A percentile compares a stretch with the other conserved stretches of the same genome.
These are phyloP conservation scores for Helogale parvula DNA, from an alignment of 2,113 vertebrate genomes.

Conservation along the genomic window DNA sequence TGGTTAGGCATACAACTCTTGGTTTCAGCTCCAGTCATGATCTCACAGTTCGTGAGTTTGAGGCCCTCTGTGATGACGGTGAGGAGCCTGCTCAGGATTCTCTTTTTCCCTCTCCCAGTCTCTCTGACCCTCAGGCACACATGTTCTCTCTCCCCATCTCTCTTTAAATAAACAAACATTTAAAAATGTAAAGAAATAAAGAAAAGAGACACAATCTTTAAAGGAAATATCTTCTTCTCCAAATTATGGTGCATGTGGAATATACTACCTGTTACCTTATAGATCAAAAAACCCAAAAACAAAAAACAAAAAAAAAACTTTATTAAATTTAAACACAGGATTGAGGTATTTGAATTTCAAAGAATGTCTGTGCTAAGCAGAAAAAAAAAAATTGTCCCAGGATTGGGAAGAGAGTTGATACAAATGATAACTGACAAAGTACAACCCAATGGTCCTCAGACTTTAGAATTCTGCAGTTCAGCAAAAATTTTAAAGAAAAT, in stretches of 20 bases:
- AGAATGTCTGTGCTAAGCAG: slow-evolving; percentile 37
- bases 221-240: background rate
- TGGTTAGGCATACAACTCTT: no score
- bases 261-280: background rate
- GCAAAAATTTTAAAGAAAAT: slow-evolving; percentile 53
- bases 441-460: background rate
- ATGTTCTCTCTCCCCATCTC: no score
- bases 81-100: no score
- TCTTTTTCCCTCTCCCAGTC: no score
- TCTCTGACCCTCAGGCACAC: no score
- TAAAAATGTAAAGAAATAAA: background rate
- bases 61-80: no score
- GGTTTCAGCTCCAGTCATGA: no score
- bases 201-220: background rate
- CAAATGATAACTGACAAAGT: slow-evolving; percentile 50
- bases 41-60: no score
- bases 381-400: background rate
- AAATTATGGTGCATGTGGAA: background rate
- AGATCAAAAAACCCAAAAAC: background rate
- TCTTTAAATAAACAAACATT: no score
- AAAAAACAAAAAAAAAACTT: background rate
- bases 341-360: slow-evolving; percentile 63
- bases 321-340: slow-evolving; percentile 39
- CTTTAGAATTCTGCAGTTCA: slow-evolving; percentile 32
- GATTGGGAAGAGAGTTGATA: slow-evolving; percentile 31